Percentiles rank a stretch among this genome's conserved stretches.
Conservation (phyloP, 1,140 invertebrate genomes). For the Paracyclopina nana region DNA sequence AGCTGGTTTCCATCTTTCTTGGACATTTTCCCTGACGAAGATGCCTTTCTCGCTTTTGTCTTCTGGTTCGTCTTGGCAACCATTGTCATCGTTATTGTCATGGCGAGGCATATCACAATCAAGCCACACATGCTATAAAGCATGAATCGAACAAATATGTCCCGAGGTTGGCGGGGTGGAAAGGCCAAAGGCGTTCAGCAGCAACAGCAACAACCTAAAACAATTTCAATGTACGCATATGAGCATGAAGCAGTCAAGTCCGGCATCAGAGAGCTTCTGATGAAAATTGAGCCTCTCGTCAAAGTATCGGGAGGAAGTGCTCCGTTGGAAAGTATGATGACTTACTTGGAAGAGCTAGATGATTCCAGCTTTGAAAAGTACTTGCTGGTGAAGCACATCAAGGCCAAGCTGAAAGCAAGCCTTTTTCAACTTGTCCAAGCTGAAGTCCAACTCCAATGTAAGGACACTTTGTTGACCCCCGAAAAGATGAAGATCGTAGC, state of each 20-base stretch:
- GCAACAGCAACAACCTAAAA: too few relatives aligned
- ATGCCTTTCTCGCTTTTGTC: constrained; percentile 14
- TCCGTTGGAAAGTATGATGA: not conserved
- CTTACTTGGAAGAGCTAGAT: not conserved
- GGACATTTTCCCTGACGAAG: constrained; percentile 16
- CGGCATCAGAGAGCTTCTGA: not conserved
- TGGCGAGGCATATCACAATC: constrained; percentile 14
- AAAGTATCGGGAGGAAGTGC: not conserved
- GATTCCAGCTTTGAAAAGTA: not conserved
- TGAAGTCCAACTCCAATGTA: not conserved
- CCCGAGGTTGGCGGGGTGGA: too few relatives aligned
- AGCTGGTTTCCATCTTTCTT: constrained; percentile 15
- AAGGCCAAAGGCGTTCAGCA: too few relatives aligned
- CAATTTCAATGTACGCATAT: too few relatives aligned
- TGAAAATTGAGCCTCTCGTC: not conserved
- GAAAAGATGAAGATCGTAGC: constrained; percentile 2
- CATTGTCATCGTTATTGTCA: not conserved
- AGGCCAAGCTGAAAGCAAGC: not conserved
- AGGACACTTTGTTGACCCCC: not conserved
- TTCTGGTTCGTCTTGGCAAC: constrained; percentile 16
- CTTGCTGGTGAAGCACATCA: not conserved
- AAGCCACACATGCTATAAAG: constrained; percentile 4
- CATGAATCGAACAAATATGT: too few relatives aligned
- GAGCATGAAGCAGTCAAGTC: too few relatives aligned
- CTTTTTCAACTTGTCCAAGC: not conserved